Evolutionary conservation across 2,888 invertebrate species (phyloP).

Genomic region (Platycheirus rosarum): DNA sequence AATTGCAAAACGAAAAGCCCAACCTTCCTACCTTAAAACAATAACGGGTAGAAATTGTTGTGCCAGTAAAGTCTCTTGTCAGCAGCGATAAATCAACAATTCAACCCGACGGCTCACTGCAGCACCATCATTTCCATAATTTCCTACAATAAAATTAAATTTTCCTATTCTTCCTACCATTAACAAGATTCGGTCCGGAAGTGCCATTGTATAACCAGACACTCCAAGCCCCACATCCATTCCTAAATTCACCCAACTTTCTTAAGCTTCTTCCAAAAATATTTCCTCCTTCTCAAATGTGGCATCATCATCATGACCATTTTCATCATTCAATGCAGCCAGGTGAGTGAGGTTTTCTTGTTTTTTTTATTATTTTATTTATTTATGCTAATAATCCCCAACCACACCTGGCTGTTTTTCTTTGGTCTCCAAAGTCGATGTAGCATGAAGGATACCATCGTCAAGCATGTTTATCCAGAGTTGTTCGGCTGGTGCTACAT

Average conservation of each 20-base stretch:
- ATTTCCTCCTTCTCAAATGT: slow-evolving; percentile 43
- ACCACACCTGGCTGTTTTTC: slow-evolving; percentile 65
- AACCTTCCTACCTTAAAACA: slow-evolving; percentile 37
- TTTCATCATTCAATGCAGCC: slow-evolving; percentile 66
- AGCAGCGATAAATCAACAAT: slow-evolving; percentile 80
- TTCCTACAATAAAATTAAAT: slow-evolving; percentile 74
- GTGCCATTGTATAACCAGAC: slow-evolving; percentile 20
- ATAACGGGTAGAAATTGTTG: slow-evolving; percentile 41
- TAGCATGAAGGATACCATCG: slow-evolving; percentile 49
- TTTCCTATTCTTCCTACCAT: slow-evolving; percentile 53
- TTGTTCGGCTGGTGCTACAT: slow-evolving; percentile 29
- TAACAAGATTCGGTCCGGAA: slow-evolving; percentile 38
- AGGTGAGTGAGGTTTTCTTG: slow-evolving; percentile 55
- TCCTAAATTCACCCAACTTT: neutral
- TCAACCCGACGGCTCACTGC: slow-evolving; percentile 76
- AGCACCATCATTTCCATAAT: slow-evolving; percentile 76
- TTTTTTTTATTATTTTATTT: slow-evolving; percentile 59
- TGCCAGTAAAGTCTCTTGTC: slow-evolving; percentile 37
- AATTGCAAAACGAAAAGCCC: neutral
- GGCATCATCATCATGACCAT: slow-evolving; percentile 64
- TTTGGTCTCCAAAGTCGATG: slow-evolving; percentile 57
- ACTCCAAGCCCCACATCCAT: neutral
- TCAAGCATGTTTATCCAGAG: slow-evolving; percentile 42
- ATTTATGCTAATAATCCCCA: slow-evolving; percentile 73
- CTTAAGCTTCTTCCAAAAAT: slow-evolving; percentile 2